These are phyloP conservation scores for Epinotia bilunana DNA, from an alignment of 2,888 invertebrate genomes.

Conservation along the genomic window DNA sequence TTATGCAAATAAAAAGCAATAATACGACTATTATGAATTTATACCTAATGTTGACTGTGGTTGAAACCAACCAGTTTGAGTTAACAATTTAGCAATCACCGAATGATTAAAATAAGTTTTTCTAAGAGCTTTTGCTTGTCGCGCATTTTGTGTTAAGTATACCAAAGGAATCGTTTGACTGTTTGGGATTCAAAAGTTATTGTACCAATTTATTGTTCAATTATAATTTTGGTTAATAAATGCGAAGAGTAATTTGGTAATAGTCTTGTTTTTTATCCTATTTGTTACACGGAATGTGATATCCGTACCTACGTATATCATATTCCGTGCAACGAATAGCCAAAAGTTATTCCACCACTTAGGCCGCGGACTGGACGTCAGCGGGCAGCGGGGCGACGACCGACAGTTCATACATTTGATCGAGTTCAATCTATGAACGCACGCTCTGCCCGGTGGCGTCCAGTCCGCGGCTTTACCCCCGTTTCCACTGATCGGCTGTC, in stretches of 20 bases:
- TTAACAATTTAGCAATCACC: neutral
- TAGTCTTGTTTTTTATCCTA: neutral
- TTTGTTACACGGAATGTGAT: neutral
- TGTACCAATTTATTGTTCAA: constrained; percentile 8
- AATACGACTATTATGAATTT: neutral
- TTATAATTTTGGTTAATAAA: constrained; percentile 29
- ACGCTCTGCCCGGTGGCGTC: no score
- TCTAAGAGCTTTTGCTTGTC: constrained; percentile 1
- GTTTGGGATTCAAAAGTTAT: constrained; percentile 3
- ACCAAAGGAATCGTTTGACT: constrained; percentile 2
- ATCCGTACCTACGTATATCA: no score
- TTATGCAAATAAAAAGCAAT: constrained; percentile 15
- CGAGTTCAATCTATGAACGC: no score
- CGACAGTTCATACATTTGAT: no score
- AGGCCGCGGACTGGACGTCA: no score
- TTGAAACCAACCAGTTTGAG: neutral
- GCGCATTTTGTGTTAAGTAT: neutral
- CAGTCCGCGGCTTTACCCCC: no score
- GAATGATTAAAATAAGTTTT: neutral
- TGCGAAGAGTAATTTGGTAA: constrained; percentile 5
- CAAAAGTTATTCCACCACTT: no score
- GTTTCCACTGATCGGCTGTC: no score
- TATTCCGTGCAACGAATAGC: no score
- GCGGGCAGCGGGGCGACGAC: no score
- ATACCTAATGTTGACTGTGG: neutral